A percentile compares a stretch with the other conserved stretches of the same genome.
Evolutionary conservation across 2,113 vertebrate genomes (phyloP).

Genomic region (Callithrix jacchus): DNA sequence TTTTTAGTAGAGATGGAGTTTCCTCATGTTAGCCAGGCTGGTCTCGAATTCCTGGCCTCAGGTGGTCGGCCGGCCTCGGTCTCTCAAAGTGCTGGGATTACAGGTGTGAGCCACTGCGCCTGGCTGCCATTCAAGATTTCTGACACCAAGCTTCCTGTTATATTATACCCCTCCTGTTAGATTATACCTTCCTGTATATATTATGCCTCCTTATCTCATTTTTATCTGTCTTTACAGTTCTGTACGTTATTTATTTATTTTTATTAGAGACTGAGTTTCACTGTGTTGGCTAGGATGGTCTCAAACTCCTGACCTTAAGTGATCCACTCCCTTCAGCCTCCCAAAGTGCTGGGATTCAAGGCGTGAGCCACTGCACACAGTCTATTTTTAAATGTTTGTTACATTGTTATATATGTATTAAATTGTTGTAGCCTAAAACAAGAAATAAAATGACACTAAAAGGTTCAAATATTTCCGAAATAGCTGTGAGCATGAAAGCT

Average conservation of each 20-base stretch:
- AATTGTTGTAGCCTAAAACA: neutral
- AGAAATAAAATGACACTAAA: neutral
- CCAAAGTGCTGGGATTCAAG: too few relatives aligned
- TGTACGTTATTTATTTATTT: neutral
- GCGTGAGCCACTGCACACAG: too few relatives aligned
- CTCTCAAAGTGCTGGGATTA: too few relatives aligned
- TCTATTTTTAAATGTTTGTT: neutral
- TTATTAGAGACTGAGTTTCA: too few relatives aligned
- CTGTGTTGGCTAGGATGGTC: too few relatives aligned
- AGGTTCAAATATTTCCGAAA: neutral
- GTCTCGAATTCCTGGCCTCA: too few relatives aligned
- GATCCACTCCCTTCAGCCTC: too few relatives aligned
- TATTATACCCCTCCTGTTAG: neutral
- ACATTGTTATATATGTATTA: neutral
- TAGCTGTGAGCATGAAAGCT: neutral
- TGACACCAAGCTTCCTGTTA: neutral
- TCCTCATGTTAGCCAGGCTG: too few relatives aligned
- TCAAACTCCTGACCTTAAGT: too few relatives aligned
- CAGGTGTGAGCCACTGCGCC: too few relatives aligned
- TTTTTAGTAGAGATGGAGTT: too few relatives aligned
- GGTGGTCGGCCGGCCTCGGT: too few relatives aligned
- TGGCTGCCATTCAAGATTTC: neutral
- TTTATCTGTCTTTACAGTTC: neutral
- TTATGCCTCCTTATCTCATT: neutral
- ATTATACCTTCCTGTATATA: neutral